Base-by-base conservation (phyloP, 2,797 vertebrate genomes). In the Eupleurogrammus muticus region DNA sequence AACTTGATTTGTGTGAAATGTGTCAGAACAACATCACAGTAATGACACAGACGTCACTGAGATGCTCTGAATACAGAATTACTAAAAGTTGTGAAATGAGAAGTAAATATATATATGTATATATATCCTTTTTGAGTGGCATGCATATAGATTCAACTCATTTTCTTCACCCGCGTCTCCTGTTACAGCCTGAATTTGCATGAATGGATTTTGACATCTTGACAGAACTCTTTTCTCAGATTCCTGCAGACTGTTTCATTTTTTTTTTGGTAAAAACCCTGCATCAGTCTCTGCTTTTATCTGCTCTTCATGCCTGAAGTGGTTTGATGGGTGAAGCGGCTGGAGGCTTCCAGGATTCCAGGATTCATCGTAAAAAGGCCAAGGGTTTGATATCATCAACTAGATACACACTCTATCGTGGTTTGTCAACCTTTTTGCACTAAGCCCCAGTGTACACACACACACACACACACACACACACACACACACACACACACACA, bases 331-430 rank as follows among this genome's bases (percentile, higher is more conserved):
- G 24, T 77, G 53, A 71, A 74, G 80, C 69, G 65, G 62, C n/a
- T 0, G 6, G 35, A 36, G 61, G 47, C 68, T 77, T 71, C 67
- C 54, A 36, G 48, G 50, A 75, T 70, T 80, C 53, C 62, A 73
- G 71, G 67, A 67, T 84, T 82, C 75, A 56, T 71, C 67, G 38
- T 9, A 24, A 70, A 66, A 52, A 52, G 42, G 68, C 75, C 82
- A 82, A 52, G 68, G 66, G 44, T 65, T 56, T 32, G 10, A 65
- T 60, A 67, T 55, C 77, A 72, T 83, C 32, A 66, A 56, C 35
- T 21, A 56, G 6, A 49, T 28, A 61, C 36, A 40, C 55, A 28
- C 40, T 50, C 58, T 74, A 19, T 62, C 35, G 48, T 64, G 65
- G 32, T 24, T 68, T 61, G 58, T 71, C 64, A 75, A 73, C 72